These are phyloP conservation scores for Halcyon leucocephala DNA, from an alignment of 2,797 vertebrate genomes.

Conservation along the genomic window DNA sequence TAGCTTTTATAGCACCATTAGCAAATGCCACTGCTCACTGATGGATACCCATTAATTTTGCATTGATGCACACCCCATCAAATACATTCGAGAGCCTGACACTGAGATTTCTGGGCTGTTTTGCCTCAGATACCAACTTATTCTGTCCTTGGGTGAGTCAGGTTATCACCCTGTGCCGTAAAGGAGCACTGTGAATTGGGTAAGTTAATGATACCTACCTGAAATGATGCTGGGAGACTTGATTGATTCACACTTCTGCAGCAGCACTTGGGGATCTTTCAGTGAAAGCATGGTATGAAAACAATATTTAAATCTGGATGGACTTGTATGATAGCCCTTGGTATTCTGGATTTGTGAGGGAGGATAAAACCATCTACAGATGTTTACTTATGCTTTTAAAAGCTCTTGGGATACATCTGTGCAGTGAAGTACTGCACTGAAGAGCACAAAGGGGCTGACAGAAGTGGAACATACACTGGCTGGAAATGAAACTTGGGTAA, in stretches of 20 bases:
- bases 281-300: background rate
- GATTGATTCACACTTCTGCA: background rate
- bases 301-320: background rate
- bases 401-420: background rate
- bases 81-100: background rate
- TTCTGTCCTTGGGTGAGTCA: background rate
- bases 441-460: background rate
- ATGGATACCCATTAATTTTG: slow-evolving; percentile 33
- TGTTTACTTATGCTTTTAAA: background rate
- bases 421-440: background rate
- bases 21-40: background rate
- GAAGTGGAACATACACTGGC: background rate
- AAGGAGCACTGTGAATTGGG: background rate
- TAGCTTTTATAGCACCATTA: background rate
- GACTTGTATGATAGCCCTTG: background rate
- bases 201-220: background rate
- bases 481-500: background rate
- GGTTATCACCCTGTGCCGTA: background rate
- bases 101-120: background rate
- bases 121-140: background rate
- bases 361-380: background rate
- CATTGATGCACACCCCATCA: background rate
- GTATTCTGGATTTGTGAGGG: background rate
- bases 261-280: background rate
- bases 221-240: background rate